phyloP scores from a whole-genome alignment of 2,797 vertebrate species.

The Lophotriccus pileatus region DNA sequence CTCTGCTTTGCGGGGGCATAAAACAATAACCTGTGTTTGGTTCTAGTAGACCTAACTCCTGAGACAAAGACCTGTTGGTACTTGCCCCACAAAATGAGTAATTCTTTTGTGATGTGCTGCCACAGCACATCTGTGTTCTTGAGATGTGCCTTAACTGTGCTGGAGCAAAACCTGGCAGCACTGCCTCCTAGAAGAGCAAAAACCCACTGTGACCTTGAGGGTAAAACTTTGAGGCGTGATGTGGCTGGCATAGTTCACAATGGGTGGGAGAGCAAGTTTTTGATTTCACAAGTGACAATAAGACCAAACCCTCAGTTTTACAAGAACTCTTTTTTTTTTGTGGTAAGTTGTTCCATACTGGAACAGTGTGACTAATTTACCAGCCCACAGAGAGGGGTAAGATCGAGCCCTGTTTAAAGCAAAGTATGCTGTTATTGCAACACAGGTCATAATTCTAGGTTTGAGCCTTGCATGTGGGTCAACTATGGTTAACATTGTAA shows the following conservation, averaged over 20 bases:
- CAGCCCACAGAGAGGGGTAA: neutral
- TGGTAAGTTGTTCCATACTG: neutral
- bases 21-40: neutral
- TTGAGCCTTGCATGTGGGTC: neutral
- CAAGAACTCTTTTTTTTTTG: neutral
- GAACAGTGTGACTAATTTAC: neutral
- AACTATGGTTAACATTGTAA: neutral
- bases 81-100: neutral
- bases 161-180: neutral
- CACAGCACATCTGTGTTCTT: neutral
- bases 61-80: neutral
- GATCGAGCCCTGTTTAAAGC: accelerated
- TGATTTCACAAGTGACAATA: neutral
- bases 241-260: neutral
- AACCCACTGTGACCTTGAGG: neutral
- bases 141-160: neutral
- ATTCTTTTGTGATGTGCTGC: neutral
- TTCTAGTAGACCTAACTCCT: neutral
- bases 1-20: neutral
- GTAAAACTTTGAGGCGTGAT: neutral
- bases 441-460: neutral
- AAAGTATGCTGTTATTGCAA: neutral
- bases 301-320: neutral
- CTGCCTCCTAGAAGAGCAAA: neutral
- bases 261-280: neutral